Percentiles rank a stretch among this genome's conserved stretches.
Conservation (phyloP, 92 coral and sea anemone genomes). For the Heliopora coerulea region DNA sequence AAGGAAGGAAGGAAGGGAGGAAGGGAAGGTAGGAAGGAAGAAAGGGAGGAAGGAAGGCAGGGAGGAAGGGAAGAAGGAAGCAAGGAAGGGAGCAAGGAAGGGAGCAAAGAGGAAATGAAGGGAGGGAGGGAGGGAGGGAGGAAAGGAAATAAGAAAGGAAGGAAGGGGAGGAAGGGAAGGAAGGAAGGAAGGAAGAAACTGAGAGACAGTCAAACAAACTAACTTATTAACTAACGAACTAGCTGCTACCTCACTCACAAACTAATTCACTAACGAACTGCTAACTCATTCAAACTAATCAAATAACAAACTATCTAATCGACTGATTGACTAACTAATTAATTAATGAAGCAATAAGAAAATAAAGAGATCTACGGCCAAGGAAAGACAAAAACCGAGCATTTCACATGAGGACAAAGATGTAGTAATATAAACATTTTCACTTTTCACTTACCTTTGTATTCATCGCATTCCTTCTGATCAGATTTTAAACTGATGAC, state of each 20-base stretch:
- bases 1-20: not conserved
- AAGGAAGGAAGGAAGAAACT: constrained; percentile 5
- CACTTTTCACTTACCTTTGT: constrained; percentile 8
- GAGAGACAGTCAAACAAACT: no score
- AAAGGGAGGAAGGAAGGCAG: not conserved
- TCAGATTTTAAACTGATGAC: constrained; percentile 6
- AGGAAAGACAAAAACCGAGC: no score
- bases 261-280: no score
- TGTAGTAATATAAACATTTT: no score
- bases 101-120: not conserved
- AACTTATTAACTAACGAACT: no score
- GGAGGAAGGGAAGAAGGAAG: not conserved
- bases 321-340: no score
- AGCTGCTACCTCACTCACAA: no score
- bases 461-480: not conserved
- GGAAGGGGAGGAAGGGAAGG: not conserved
- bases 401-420: no score
- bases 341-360: no score
- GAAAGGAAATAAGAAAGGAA: not conserved
- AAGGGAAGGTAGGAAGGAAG: not conserved
- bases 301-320: no score
- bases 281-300: no score
- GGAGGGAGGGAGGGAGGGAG: not conserved
- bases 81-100: not conserved
- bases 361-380: no score